phyloP scores from a whole-genome alignment of 2,113 vertebrate genomes.

The Tachuris rubrigastra region DNA sequence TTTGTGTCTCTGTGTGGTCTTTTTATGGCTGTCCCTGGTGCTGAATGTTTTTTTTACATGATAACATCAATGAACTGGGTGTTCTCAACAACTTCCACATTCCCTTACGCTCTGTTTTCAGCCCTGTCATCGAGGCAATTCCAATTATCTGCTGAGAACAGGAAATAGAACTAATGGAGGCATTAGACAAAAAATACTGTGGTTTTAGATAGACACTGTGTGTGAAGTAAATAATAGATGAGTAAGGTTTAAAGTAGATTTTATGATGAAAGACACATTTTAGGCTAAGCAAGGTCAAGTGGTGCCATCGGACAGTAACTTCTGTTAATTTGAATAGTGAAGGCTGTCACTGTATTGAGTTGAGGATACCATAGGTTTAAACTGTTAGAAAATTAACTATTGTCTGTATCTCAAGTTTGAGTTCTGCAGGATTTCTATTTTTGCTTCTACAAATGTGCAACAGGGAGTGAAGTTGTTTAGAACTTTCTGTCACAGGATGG shows the following conservation, averaged over 20 bases:
- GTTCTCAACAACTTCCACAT: background rate
- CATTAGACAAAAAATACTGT: background rate
- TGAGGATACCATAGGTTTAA: background rate
- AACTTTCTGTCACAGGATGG: background rate
- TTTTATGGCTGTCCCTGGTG: background rate
- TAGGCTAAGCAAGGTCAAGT: background rate
- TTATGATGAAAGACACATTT: background rate
- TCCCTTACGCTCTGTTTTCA: background rate
- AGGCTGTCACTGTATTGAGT: background rate
- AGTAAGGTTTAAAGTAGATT: background rate
- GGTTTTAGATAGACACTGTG: background rate
- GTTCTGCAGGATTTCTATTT: background rate
- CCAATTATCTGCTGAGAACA: background rate
- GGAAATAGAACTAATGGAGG: background rate
- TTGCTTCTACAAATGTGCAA: background rate
- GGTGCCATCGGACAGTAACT: background rate
- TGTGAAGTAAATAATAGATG: background rate
- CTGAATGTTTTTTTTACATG: background rate
- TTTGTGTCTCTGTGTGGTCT: background rate
- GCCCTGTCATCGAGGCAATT: rapidly evolving
- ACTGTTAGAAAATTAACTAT: background rate
- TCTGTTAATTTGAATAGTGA: background rate
- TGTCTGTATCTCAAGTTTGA: background rate
- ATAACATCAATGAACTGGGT: rapidly evolving
- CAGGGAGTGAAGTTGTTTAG: background rate